Base-by-base conservation (phyloP, 2,113 vertebrate genomes). In the Phocoena phocoena region DNA sequence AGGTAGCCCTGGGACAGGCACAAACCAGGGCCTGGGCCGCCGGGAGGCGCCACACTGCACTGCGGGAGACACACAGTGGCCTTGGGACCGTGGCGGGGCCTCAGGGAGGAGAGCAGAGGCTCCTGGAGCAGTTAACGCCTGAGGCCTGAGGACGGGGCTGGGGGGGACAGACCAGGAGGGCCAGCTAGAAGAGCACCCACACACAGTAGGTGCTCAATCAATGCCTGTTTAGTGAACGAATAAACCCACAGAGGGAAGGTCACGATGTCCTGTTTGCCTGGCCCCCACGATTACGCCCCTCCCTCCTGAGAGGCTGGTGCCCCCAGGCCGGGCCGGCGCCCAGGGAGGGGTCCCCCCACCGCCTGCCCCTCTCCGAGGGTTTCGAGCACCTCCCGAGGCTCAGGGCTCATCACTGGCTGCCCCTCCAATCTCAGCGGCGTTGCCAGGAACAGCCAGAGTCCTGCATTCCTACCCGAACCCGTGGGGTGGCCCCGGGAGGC, bases 211-310 rank as follows among this genome's bases (percentile, higher is more conserved):
- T 25, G 47, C 44, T n/a, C 62, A 21, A 0, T 0, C 8, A 55
- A 15, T 0, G n/a, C 63, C 50, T 0, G 6, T 0, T 5, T 2
- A 5, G 4, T 2, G 15, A 0, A 1, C 5, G 2, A 12, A 15
- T 1, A 14, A 31, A 2, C 28, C 20, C 26, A 38, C 41, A 26
- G 14, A 3, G 4, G 3, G 4, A 2, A 9, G 33, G 55, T 0
- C 31, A 23, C 6, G 15, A 4, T 1, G 23, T 2, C n/a, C 4
- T 6, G 4, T n/a, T 10, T 2, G 21, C 67, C 23, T 3, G 26
- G 41, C 38, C 31, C n/a, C n/a, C 17, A 3, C 0, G 1, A 33
- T 55, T 23, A 4, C 0, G 28, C 23, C 50, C 44, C 3, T 21
- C 73, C 84, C 26, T 6, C 60, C 26, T 28, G 0, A 15, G n/a